Evolutionary conservation across 2,113 vertebrate species (phyloP).

Genomic region (Callithrix jacchus): DNA sequence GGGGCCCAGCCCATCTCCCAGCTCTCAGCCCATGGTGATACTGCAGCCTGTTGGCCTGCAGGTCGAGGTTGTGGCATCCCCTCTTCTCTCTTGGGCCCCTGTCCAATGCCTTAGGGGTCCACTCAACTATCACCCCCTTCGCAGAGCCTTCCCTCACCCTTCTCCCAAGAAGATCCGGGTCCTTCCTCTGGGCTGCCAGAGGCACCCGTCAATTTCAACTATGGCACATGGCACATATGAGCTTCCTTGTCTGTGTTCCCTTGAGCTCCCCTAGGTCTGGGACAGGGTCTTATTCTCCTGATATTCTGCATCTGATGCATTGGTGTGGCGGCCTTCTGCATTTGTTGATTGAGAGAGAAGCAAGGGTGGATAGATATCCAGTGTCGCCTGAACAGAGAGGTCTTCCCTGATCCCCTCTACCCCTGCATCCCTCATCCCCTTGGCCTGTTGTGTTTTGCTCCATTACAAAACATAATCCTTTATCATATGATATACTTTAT

Average conservation of each 20-base stretch:
- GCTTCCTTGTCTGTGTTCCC: not conserved
- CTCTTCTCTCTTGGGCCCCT: not conserved
- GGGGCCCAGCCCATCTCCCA: not conserved
- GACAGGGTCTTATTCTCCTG: not conserved
- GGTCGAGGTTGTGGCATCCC: not conserved
- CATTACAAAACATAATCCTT: not conserved
- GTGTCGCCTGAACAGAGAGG: not conserved
- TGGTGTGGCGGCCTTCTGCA: not conserved
- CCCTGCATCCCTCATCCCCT: not conserved
- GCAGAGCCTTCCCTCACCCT: not conserved
- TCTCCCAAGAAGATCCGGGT: not conserved
- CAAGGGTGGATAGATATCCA: not conserved
- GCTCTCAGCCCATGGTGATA: rapidly evolving
- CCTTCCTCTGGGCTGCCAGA: not conserved
- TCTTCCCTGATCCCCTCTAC: not conserved
- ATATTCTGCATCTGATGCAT: not conserved
- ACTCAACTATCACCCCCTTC: not conserved
- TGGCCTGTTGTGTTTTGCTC: not conserved
- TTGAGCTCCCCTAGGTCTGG: not conserved
- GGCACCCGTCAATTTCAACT: rapidly evolving
- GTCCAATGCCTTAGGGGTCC: not conserved
- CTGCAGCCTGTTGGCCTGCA: rapidly evolving
- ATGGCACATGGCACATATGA: rapidly evolving
- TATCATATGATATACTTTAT: not conserved
- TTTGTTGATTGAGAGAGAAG: not conserved